phyloP scores from a whole-genome alignment of 2,888 invertebrate species.

The Osedax fenrisi region DNA sequence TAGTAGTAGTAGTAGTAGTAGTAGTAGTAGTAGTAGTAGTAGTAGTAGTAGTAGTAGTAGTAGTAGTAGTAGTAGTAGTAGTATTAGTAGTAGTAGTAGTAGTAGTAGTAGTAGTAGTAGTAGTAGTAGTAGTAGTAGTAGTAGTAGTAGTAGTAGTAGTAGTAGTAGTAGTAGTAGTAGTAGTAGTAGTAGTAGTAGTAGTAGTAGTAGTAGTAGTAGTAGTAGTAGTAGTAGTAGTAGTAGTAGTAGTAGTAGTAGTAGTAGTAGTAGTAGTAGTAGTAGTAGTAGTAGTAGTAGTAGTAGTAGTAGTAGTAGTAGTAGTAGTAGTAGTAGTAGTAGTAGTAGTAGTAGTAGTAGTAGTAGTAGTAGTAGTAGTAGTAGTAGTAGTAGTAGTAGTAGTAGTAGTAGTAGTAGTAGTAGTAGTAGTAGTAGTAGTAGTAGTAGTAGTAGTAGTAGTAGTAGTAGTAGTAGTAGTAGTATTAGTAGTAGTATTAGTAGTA shows the following conservation, averaged over 20 bases:
- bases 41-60: background rate
- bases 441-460: too few relatives aligned
- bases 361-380: background rate
- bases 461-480: too few relatives aligned
- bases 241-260: background rate
- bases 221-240: background rate
- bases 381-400: background rate
- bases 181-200: background rate
- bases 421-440: too few relatives aligned
- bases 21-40: background rate
- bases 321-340: background rate
- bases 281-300: background rate
- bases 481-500: too few relatives aligned
- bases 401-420: background rate
- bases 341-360: background rate
- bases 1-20: background rate
- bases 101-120: background rate
- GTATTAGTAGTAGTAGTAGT: background rate
- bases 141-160: background rate
- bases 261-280: background rate
- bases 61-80: background rate
- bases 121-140: background rate
- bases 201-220: background rate
- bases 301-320: background rate
- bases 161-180: background rate